These are phyloP conservation scores for Esox niger DNA, from an alignment of 2,113 vertebrate species.

Conservation along the genomic window DNA sequence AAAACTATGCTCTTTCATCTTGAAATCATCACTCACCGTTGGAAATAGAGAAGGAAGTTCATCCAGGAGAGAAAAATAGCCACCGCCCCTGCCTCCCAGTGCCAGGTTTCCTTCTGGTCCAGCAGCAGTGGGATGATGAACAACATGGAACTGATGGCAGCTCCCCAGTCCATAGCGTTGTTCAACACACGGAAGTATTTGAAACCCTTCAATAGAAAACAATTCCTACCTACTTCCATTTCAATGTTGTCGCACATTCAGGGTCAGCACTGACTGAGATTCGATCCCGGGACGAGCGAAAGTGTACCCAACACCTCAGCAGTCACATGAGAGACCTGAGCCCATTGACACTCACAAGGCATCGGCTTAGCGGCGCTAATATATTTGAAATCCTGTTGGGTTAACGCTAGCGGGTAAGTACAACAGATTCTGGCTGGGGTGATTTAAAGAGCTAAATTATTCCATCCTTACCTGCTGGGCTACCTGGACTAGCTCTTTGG, in stretches of 20 bases:
- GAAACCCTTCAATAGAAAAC: constrained; percentile 22
- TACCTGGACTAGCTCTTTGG: constrained; percentile 82
- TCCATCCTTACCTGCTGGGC: constrained; percentile 76
- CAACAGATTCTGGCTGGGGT: too few relatives aligned
- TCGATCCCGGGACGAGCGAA: too few relatives aligned
- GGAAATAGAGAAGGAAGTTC: constrained; percentile 85
- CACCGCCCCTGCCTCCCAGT: constrained; percentile 82
- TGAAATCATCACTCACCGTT: constrained; percentile 66
- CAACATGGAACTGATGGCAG: constrained; percentile 44
- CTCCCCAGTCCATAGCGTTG: constrained; percentile 49
- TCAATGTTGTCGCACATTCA: neutral
- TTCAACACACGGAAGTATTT: constrained; percentile 50
- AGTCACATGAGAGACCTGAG: too few relatives aligned
- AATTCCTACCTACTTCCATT: neutral
- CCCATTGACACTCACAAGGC: too few relatives aligned
- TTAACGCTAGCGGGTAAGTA: too few relatives aligned
- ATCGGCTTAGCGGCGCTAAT: too few relatives aligned
- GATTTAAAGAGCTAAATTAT: neutral
- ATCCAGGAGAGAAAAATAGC: constrained; percentile 80
- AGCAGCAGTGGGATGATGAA: constrained; percentile 55
- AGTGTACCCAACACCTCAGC: too few relatives aligned
- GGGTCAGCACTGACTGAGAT: too few relatives aligned
- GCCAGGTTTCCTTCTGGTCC: constrained; percentile 51
- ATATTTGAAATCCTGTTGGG: too few relatives aligned
- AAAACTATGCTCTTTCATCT: too few relatives aligned